Conservation (phyloP, 2,888 invertebrate genomes). For the Melieria omissa region DNA sequence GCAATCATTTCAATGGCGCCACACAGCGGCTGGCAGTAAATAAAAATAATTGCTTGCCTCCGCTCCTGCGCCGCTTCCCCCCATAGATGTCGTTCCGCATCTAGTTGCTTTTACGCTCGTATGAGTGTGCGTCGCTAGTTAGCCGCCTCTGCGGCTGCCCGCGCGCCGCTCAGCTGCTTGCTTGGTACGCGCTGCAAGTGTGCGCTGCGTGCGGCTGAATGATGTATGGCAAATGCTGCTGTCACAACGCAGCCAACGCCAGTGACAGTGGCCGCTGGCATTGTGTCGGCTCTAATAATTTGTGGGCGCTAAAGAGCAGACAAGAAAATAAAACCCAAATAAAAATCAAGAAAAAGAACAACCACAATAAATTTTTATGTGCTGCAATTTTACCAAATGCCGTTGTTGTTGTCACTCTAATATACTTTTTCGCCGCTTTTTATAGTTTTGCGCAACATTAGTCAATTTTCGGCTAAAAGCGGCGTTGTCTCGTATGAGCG, state of each 20-base stretch:
- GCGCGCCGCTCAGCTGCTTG: background rate
- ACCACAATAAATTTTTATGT: too few species aligned
- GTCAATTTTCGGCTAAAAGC: slow-evolving; percentile 19
- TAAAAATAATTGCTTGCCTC: slow-evolving; percentile 62
- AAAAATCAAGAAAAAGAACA: too few species aligned
- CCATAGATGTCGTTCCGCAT: background rate
- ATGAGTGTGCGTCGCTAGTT: background rate
- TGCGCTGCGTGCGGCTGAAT: slow-evolving; percentile 1
- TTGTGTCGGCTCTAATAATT: slow-evolving; percentile 5
- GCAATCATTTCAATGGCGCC: slow-evolving; percentile 61
- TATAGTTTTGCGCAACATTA: slow-evolving; percentile 22
- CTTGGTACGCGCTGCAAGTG: slow-evolving; percentile 2
- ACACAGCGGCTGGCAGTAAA: slow-evolving; percentile 63
- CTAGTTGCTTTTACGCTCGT: slow-evolving; percentile 32
- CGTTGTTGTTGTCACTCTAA: too few species aligned
- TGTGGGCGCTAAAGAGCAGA: slow-evolving; percentile 6
- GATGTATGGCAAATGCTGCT: slow-evolving; percentile 19
- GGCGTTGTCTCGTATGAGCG: slow-evolving; percentile 1
- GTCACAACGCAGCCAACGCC: slow-evolving; percentile 11
- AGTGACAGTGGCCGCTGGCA: slow-evolving; percentile 13
- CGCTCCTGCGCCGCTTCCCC: background rate
- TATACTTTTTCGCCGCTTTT: background rate
- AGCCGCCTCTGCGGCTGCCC: background rate
- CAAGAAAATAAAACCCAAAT: too few species aligned
- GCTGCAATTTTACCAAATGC: too few species aligned